Evolutionary conservation across 2,888 invertebrate species (phyloP).

Genomic region (Tenthredo distinguenda): DNA sequence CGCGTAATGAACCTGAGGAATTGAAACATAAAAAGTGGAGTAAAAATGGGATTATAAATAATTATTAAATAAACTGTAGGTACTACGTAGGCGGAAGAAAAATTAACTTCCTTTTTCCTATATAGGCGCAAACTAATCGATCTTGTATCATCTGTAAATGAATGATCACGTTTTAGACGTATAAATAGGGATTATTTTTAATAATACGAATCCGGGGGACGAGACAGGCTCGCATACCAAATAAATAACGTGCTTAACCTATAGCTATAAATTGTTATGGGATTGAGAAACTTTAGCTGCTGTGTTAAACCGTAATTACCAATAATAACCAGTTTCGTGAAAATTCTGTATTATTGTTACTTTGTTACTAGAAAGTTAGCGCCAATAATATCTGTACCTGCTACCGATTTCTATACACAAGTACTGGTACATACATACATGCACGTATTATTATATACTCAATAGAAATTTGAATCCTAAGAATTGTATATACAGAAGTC

Average conservation of each 20-base stretch:
- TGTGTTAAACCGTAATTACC: constrained; percentile 15
- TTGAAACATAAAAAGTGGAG: background rate
- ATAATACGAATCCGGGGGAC: background rate
- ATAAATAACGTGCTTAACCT: constrained; percentile 39
- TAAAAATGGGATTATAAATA: background rate
- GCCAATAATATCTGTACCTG: background rate
- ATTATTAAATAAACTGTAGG: background rate
- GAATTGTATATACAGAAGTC: background rate
- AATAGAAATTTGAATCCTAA: constrained; percentile 9
- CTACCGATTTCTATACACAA: too few species aligned
- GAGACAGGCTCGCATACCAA: background rate
- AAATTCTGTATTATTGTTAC: constrained; percentile 36
- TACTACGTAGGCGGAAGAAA: background rate
- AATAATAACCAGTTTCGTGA: constrained; percentile 38
- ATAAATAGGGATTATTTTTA: constrained; percentile 10
- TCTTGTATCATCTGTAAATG: background rate
- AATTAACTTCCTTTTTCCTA: background rate
- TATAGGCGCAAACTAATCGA: background rate
- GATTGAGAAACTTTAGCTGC: constrained; percentile 34
- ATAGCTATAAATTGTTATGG: constrained; percentile 36
- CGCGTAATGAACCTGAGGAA: constrained; percentile 22
- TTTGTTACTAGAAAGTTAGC: constrained; percentile 30
- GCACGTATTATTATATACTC: background rate
- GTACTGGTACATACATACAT: background rate
- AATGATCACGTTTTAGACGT: constrained; percentile 5